Base-by-base conservation (phyloP, 2,888 invertebrate species). In the Ethmia dodecea region DNA sequence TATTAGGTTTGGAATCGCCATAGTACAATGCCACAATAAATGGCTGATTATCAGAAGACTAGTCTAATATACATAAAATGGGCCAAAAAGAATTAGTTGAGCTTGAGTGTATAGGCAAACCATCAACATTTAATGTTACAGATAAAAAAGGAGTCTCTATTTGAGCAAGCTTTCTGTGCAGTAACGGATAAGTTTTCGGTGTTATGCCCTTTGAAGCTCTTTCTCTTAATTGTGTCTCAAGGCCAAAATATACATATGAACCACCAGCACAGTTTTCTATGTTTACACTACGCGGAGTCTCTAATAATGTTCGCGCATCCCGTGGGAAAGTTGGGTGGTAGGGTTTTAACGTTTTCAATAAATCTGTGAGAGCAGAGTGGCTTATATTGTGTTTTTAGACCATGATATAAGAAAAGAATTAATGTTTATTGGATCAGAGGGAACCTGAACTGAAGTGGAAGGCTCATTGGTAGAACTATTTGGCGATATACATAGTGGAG, bases 51-150 rank as follows among this genome's bases (percentile, higher is more conserved):
- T 41, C 26, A 12, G 22, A 5, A 37, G 20, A 16, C 15, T 38
- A 35, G 15, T 41, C 41, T 24, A 41, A 33, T 10, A 32, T 31
- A 29, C 38, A 41, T 20, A 41, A 35, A 38, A 41, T 41, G 9
- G 37, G 35, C 41, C 41, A 41, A 31, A 41, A 41, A 26, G 35
- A 41, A 38, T 38, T 18, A 28, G 29, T 35, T 11, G 33, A 14
- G 30, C 37, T 38, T 2, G 37, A 33, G 13, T 37, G 30, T 26
- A 37, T 24, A 12, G 37, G 39, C 10, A 39, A 32, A 14, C 35
- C 35, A 27, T 39, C 39, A 10, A 39, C 32, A 33, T 39, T 34
- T 0, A 37, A n/a, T 28, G 37, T 40, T 31, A 40, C 35, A 24
- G 35, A 35, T 11, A 26, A 26, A 11, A 26, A 26, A 26, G 5